Evolutionary conservation across 2,888 invertebrate species (phyloP).

Genomic region (Phaonia tiefii): DNA sequence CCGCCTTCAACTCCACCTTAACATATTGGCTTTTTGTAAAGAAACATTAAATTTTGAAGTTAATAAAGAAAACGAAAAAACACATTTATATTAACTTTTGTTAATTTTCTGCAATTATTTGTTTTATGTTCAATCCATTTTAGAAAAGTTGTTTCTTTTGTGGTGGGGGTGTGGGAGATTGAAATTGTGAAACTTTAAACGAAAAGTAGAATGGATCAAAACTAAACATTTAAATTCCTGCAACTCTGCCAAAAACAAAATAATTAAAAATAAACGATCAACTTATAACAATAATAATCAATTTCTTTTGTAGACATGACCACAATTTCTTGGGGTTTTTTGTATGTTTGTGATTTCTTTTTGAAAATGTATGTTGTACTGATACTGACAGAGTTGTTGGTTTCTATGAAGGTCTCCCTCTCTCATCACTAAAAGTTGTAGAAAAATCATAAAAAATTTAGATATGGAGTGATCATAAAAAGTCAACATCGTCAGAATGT

Average conservation of each 20-base stretch:
- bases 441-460: background rate
- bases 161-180: background rate
- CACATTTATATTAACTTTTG: constrained; percentile 49
- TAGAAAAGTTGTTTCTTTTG: constrained; percentile 20
- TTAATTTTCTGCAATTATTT: constrained; percentile 59
- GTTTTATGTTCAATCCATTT: constrained; percentile 39
- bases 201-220: too few species aligned
- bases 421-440: background rate
- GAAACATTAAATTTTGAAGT: background rate
- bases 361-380: too few species aligned
- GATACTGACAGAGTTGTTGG: too few species aligned
- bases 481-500: background rate
- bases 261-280: background rate
- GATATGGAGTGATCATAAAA: too few species aligned
- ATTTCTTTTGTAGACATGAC: constrained; percentile 34
- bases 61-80: constrained; percentile 14
- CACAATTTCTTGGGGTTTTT: constrained; percentile 31
- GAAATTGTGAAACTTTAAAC: too few species aligned
- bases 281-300: constrained; percentile 31
- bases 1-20: background rate
- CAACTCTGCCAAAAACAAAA: constrained; percentile 2
- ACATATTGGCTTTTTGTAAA: background rate
- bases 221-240: background rate
- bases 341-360: constrained; percentile 31
- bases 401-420: background rate